A percentile compares a stretch with the other conserved stretches of the same genome.
Evolutionary conservation across 2,113 vertebrate genomes (phyloP).

Genomic region (Neodontobutis hainanensis): DNA sequence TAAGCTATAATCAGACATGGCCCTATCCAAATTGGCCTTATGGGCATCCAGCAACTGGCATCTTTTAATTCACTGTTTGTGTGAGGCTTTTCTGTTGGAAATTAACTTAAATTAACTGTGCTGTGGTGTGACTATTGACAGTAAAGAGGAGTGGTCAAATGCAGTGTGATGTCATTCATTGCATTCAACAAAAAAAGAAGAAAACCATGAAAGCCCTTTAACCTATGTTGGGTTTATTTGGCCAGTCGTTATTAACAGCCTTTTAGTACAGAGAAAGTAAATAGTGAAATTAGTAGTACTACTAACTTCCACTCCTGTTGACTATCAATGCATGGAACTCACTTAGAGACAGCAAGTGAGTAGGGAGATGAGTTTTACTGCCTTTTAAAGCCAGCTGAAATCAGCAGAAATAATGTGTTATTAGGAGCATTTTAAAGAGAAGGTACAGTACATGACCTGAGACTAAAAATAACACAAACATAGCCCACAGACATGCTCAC

Average conservation of each 20-base stretch:
- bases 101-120: no score
- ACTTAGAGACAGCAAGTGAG: neutral
- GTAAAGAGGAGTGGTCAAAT: neutral
- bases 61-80: no score
- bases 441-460: constrained; percentile 68
- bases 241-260: no score
- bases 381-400: constrained; percentile 32
- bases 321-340: neutral
- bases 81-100: no score
- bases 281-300: no score
- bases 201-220: constrained; percentile 3
- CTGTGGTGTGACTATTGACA: neutral
- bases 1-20: no score
- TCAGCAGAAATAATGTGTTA: constrained; percentile 33
- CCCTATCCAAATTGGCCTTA: no score
- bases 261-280: no score
- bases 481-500: neutral
- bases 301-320: no score
- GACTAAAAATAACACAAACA: constrained; percentile 62
- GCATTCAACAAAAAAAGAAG: neutral
- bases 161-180: neutral
- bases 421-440: constrained; percentile 50
- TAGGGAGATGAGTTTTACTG: constrained; percentile 12
- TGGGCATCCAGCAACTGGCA: no score
- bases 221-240: neutral